Conservation (phyloP, 1,140 invertebrate species). For the Aphelenchoides fujianensis region DNA sequence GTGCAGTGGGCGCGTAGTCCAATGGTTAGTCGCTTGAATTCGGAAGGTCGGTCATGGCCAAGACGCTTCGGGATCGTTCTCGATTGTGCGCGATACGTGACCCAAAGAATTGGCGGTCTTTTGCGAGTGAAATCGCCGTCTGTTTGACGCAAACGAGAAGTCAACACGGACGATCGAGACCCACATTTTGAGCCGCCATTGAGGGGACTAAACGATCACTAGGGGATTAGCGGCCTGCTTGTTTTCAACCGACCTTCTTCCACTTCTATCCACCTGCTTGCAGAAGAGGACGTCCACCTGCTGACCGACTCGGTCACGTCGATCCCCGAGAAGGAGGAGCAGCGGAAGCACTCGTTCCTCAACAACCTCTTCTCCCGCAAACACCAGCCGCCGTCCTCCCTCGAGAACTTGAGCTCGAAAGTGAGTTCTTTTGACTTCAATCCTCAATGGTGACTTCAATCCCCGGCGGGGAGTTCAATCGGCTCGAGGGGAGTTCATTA, state of each 20-base stretch:
- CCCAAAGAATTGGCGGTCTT: background rate
- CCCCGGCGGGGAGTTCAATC: background rate
- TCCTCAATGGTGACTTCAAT: no score
- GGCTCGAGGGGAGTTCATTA: background rate
- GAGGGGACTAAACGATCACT: no score
- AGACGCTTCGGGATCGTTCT: background rate
- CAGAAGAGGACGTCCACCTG: background rate
- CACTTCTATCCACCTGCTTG: background rate
- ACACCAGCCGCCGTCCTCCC: background rate
- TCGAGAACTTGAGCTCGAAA: background rate
- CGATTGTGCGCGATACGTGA: background rate
- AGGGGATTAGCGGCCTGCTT: no score
- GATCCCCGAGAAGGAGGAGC: background rate
- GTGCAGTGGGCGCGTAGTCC: background rate
- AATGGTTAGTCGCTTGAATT: background rate
- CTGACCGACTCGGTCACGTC: conserved; percentile 3
- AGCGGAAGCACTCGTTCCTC: conserved; percentile 10
- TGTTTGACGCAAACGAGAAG: background rate
- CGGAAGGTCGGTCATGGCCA: background rate
- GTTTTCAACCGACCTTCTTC: no score
- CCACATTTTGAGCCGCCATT: background rate
- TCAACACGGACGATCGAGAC: background rate
- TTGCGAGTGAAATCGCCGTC: background rate
- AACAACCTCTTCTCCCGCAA: background rate
- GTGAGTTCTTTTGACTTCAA: conserved; percentile 2